Base-by-base conservation (phyloP, 2,113 vertebrate species). In the Pao palembangensis region DNA sequence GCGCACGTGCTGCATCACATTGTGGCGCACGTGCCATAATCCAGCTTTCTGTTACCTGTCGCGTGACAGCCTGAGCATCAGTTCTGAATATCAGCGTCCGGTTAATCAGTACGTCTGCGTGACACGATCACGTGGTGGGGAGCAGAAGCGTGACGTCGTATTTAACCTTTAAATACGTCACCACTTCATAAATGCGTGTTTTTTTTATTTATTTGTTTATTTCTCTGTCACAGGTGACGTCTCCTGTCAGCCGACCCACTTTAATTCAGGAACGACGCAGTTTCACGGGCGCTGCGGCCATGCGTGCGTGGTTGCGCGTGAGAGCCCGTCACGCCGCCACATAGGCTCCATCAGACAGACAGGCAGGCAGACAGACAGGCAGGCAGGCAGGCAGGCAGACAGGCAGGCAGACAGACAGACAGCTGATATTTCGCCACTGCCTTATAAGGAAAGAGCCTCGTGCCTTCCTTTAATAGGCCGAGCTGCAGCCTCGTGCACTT, bases 401-500 rank as follows among this genome's bases (percentile, higher is more conserved):
- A 31, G 28, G 5, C 28, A 31, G 28, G 5, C 28, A 8, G 28
- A 31, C 28, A 31, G 28, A 31, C 28, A 31, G 28, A 31, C 28
- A 31, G 28, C 52, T 41, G 38, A 76, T 69, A 69, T 80, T 86
- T 78, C 62, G 15, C 28, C 59, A 78, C 80, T 80, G 60, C 90
- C 90, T 88, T 90, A 90, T 91, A 91, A 88, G 89, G 90, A 80
- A 54, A 86, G 79, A 64, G 76, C 69, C 78, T 80, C 78, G 86
- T 90, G 87, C 85, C 74, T 67, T 23, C 83, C 83, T 83, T 86
- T 73, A 66, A 91, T 91, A 91, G 90, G 88, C 85, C 90, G 79
- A 79, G 53, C 80, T 19, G 77, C 82, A 81, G 87, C 88, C 75
- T 80, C 55, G 58, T 61, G 61, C 72, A 52, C 60, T 28, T 91